Percentiles rank a stretch among this genome's conserved stretches.
These are phyloP conservation scores for Cephalopachus bancanus DNA, from an alignment of 2,797 vertebrate genomes.

Conservation along the genomic window DNA sequence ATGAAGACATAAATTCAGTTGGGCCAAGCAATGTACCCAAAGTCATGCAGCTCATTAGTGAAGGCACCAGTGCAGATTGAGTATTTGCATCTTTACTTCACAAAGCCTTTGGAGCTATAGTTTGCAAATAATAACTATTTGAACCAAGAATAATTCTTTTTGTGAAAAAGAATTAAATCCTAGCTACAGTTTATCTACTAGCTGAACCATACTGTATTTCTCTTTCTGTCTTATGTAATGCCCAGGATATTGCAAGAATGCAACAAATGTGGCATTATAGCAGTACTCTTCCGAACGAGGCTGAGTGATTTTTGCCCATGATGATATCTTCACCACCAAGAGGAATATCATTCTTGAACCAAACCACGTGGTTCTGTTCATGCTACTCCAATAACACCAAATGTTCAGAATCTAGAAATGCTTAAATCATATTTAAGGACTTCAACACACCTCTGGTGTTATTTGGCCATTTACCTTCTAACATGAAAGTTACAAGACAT, in stretches of 20 bases:
- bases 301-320: not conserved
- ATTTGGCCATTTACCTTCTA: not conserved
- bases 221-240: not conserved
- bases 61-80: not conserved
- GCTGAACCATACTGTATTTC: not conserved
- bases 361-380: not conserved
- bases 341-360: slow-evolving; percentile 9
- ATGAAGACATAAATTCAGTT: not conserved
- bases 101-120: not conserved
- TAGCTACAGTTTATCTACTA: not conserved
- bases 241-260: not conserved
- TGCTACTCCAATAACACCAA: slow-evolving; percentile 4
- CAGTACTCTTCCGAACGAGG: not conserved
- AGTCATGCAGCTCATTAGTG: not conserved
- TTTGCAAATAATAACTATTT: not conserved
- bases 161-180: not conserved
- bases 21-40: not conserved
- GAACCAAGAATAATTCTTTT: not conserved
- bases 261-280: not conserved
- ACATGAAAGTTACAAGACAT: not conserved
- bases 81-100: slow-evolving; percentile 56
- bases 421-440: not conserved
- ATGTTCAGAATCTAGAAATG: not conserved
- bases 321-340: not conserved
- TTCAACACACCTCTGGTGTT: not conserved